Evolutionary conservation across 53 echinoderm and acorn worm genomes (phyloP).

Genomic region (Holothuria scabra): DNA sequence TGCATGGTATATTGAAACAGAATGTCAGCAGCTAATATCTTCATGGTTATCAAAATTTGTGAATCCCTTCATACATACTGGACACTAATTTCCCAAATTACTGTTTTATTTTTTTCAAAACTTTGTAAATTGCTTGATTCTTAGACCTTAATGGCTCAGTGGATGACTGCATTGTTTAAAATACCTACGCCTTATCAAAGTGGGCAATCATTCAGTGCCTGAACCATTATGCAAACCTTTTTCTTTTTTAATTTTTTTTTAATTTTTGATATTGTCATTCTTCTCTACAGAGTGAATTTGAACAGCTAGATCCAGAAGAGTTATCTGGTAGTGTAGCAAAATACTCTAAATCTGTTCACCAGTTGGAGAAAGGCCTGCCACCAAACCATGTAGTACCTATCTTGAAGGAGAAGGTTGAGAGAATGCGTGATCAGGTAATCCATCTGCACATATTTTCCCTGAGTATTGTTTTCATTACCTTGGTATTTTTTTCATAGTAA

Average conservation of each 20-base stretch:
- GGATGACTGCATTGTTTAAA: too few relatives aligned
- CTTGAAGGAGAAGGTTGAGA: slow-evolving; percentile 94
- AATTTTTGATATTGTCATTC: neutral
- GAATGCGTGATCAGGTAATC: slow-evolving; percentile 93
- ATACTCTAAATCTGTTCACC: slow-evolving; percentile 93
- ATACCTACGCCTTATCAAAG: too few relatives aligned
- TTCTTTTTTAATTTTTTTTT: neutral
- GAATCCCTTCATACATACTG: too few relatives aligned
- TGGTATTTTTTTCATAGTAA: too few relatives aligned
- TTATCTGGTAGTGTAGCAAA: slow-evolving; percentile 72
- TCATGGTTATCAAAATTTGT: too few relatives aligned
- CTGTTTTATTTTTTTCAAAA: too few relatives aligned
- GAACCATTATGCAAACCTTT: neutral
- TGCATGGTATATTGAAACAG: too few relatives aligned
- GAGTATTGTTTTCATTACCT: too few relatives aligned
- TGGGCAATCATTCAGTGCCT: neutral
- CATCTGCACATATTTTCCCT: neutral
- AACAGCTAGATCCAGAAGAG: slow-evolving; percentile 82
- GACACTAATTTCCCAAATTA: too few relatives aligned
- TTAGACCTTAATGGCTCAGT: too few relatives aligned
- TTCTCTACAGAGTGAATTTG: slow-evolving; percentile 76
- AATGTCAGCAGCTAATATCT: too few relatives aligned
- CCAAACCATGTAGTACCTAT: slow-evolving; percentile 97
- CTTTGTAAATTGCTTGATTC: too few relatives aligned
- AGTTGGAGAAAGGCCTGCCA: slow-evolving; percentile 98